A percentile compares a stretch with the other conserved stretches of the same genome.
Evolutionary conservation across 2,888 invertebrate species (phyloP).

Genomic region (Phragmatobia fuliginosa): DNA sequence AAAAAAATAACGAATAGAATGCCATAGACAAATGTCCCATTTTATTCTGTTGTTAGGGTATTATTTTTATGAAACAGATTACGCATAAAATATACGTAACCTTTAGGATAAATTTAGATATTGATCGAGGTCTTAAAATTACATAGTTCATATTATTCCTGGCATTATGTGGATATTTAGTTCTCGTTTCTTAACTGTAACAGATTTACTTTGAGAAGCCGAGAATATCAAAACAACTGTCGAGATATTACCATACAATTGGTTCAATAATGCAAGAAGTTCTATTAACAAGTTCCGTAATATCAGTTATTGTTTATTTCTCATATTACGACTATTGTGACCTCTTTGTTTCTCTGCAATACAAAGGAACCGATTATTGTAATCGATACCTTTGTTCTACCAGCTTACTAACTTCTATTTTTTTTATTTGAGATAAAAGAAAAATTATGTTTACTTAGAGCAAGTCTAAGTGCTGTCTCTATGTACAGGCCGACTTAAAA

Average conservation of each 20-base stretch:
- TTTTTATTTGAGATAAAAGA: conserved; percentile 33
- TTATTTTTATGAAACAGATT: no score
- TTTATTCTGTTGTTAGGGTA: neutral
- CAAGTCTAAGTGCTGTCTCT: no score
- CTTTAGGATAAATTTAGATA: neutral
- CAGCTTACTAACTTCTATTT: conserved; percentile 14
- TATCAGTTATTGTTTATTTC: conserved; percentile 43
- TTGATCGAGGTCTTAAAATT: neutral
- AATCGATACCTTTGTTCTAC: no score
- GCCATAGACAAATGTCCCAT: neutral
- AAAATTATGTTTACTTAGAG: conserved; percentile 40
- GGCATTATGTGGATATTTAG: neutral
- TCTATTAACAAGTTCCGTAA: conserved; percentile 49
- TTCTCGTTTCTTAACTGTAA: conserved; percentile 5
- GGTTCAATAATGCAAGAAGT: conserved; percentile 54
- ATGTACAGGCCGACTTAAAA: no score
- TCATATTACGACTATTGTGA: conserved; percentile 19
- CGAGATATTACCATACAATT: conserved; percentile 52
- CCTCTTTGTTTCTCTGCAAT: conserved; percentile 32
- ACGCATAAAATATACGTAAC: neutral
- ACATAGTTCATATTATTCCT: neutral
- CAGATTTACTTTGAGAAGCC: conserved; percentile 47
- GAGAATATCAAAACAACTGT: conserved; percentile 51
- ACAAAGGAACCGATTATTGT: conserved; percentile 32
- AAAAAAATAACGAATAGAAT: no score